These are phyloP conservation scores for Sceloporus undulatus DNA, from an alignment of 2,113 vertebrate genomes.

Conservation along the genomic window DNA sequence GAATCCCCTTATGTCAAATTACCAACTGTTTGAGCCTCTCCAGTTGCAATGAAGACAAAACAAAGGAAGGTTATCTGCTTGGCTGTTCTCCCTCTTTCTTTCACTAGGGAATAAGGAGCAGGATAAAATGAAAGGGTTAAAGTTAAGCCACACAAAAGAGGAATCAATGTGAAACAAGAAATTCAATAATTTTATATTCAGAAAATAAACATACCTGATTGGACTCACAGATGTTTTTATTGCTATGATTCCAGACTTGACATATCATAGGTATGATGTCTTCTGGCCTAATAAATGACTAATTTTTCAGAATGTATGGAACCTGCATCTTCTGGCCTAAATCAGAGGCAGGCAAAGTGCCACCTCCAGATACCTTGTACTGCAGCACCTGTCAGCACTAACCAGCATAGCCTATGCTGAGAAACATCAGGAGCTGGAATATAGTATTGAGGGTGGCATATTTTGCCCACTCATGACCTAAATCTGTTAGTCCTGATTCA, in stretches of 20 bases:
- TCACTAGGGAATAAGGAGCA: not conserved
- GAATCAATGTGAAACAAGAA: not conserved
- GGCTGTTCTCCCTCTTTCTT: not conserved
- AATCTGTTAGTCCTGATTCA: no score
- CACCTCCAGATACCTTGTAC: not conserved
- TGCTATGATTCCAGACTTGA: not conserved
- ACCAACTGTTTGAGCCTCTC: not conserved
- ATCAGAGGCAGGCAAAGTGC: no score
- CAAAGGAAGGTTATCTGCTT: slow-evolving; percentile 14
- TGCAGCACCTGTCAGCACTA: no score
- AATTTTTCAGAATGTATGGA: not conserved
- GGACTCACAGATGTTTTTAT: not conserved
- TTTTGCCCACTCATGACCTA: not conserved
- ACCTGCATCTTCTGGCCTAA: no score
- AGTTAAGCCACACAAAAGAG: not conserved
- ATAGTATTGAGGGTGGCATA: not conserved
- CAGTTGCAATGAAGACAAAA: not conserved
- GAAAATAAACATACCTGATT: not conserved
- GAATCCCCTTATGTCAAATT: slow-evolving; percentile 19
- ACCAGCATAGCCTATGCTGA: not conserved
- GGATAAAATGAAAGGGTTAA: not conserved
- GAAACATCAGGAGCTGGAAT: not conserved
- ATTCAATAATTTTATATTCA: not conserved
- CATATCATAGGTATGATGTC: not conserved
- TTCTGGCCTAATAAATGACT: not conserved